Conservation (phyloP, 2,113 vertebrate species). For the Channa maculata region DNA sequence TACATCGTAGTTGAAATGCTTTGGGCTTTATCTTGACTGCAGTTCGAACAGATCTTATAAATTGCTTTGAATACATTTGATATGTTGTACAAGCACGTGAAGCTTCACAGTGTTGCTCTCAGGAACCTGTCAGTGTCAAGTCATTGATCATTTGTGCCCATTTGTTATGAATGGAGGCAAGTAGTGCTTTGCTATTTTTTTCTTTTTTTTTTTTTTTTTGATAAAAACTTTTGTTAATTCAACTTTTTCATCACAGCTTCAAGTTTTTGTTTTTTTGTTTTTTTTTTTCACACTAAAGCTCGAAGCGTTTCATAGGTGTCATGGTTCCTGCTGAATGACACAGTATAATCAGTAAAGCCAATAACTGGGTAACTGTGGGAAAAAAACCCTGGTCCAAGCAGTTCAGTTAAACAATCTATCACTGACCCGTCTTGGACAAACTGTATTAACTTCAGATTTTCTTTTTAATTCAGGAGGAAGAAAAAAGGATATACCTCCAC, state of each 20-base stretch:
- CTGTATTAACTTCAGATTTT: conserved; percentile 46
- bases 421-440: conserved; percentile 33
- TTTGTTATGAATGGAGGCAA: conserved; percentile 45
- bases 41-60: conserved; percentile 33
- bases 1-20: conserved; percentile 7
- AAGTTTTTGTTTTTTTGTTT: too few species aligned
- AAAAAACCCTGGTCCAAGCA: conserved; percentile 11
- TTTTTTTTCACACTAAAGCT: conserved; percentile 32
- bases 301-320: conserved; percentile 31
- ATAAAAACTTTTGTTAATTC: conserved; percentile 37
- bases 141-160: conserved; percentile 61
- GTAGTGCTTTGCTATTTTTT: conserved; percentile 21
- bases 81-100: conserved; percentile 18
- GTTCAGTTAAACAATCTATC: conserved; percentile 36
- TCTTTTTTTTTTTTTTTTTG: not conserved
- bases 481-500: too few species aligned
- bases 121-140: conserved; percentile 45
- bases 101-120: conserved; percentile 37
- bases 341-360: conserved; percentile 38
- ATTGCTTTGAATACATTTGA: conserved; percentile 42
- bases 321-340: conserved; percentile 19
- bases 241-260: conserved; percentile 50
- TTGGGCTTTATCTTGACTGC: conserved; percentile 24
- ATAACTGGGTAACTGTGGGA: conserved; percentile 36
- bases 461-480: conserved; percentile 14